These are phyloP conservation scores for Crypturellus undulatus DNA, from an alignment of 2,113 vertebrate genomes.

Conservation along the genomic window DNA sequence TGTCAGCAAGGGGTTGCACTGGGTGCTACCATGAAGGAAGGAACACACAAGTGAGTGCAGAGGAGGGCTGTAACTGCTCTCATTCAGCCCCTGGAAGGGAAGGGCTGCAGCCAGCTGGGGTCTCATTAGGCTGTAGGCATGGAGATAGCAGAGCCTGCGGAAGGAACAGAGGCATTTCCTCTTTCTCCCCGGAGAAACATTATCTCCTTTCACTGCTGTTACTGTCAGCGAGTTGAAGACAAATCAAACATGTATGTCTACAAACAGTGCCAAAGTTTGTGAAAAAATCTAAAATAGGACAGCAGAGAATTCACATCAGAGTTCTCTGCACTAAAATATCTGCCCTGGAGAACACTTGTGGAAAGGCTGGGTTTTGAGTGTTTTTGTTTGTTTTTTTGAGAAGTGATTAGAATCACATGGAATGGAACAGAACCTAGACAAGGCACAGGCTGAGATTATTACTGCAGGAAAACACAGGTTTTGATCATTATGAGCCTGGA, in stretches of 20 bases:
- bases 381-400: neutral
- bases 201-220: neutral
- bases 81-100: neutral
- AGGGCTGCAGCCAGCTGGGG: neutral
- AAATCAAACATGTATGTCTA: neutral
- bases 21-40: neutral
- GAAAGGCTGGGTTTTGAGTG: neutral
- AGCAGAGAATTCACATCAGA: neutral
- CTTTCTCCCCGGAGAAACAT: neutral
- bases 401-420: neutral
- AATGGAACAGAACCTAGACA: neutral
- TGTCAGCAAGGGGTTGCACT: neutral
- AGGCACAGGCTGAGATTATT: neutral
- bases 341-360: neutral
- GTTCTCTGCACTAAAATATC: neutral
- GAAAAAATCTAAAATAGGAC: conserved; percentile 15
- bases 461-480: neutral
- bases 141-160: neutral
- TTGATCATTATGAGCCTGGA: neutral
- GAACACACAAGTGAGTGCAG: neutral
- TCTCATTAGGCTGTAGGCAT: neutral
- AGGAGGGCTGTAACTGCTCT: neutral
- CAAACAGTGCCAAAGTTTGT: neutral
- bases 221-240: neutral
- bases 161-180: neutral